Base-by-base conservation (phyloP, 1,140 invertebrate genomes). In the Papilio polyxenes region DNA sequence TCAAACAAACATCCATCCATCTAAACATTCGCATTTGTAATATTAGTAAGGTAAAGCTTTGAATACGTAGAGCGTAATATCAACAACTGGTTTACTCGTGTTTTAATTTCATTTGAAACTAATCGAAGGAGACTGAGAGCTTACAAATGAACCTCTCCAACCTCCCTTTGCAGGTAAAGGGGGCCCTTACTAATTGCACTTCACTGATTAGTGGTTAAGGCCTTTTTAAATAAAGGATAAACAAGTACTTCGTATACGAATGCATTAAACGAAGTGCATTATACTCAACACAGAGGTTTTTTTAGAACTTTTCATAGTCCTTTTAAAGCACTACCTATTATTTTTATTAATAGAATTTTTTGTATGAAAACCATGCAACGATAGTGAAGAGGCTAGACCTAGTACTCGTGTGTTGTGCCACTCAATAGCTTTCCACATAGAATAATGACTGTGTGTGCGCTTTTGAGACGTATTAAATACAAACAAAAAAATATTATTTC, bases 131-230 rank as follows among this genome's bases (percentile, higher is more conserved):
- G 48, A 53, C 75, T 49, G 17, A 48, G 75, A 75, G 20, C 75
- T 77, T 9, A 77, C 48, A 53, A 77, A 77, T 53, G 49, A 77
- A 77, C 48, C 49, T 31, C 75, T 77, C 23, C 49, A 77, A 51
- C 75, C 75, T 11, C 48, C 75, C 75, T 49, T 53, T 7, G 49
- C 48, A 77, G 75, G 75, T 51, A 77, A 53, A 77, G n/a, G 23
- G 13, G 23, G 44, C 75, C 49, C 75, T 77, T 23, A 53, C 75
- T 77, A 77, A 77, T 77, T 77, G 75, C 75, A 77, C 75, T 77
- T 77, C 75, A 56, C 75, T 77, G 49, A 77, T 77, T 77, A 77
- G 75, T 77, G 75, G 75, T 49, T 77, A 56, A 51, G 75, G 48
- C 13, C 48, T 77, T 53, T 77, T 77, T 77, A 51, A 51, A 77